Base-by-base conservation (phyloP, 1,140 invertebrate species). In the Phenacoccus solenopsis region DNA sequence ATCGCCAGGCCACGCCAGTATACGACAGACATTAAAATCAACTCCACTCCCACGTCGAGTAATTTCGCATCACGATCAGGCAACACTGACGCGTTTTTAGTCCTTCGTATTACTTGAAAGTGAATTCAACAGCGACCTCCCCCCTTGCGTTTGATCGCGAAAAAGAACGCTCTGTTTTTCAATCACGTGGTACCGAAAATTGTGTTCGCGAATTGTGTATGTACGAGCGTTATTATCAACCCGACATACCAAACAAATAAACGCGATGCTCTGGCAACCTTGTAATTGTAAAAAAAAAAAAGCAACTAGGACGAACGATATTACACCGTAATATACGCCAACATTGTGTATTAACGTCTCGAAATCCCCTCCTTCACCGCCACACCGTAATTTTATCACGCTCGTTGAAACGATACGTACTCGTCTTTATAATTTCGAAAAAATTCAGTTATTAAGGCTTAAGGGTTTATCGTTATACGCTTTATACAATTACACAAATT, bases 161-260 rank as follows among this genome's bases (percentile, higher is more conserved):
- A 49, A 49, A 49, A 49, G 20, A 49, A 49, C 38, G 38, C 3
- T 49, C 38, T 49, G 38, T 49, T 49, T 49, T 49, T 49, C 20
- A 49, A 49, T 49, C 38, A 49, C 38, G 38, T 49, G 38, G 38
- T 49, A 49, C 38, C 38, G 38, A 49, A 49, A 49, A 49, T 49
- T 49, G 20, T 49, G 38, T 49, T 49, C 38, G 38, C 38, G 38
- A 49, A 49, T 49, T 9, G 38, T 49, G 20, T n/a, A n/a, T n/a
- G n/a, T n/a, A n/a, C n/a, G n/a, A 49, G 20, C 38, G 38, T 49
- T 49, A 49, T 49, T 49, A 49, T 49, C 38, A 49, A 49, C 13
- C 13, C 38, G 38, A 49, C 38, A 49, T 49, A 49, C 38, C 38
- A 49, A 49, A 49, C 38, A 49, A 49, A 49, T 49, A 49, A 49